Evolutionary conservation across 1,140 invertebrate genomes (phyloP).

Genomic region (Neoseiulus cucumeris): DNA sequence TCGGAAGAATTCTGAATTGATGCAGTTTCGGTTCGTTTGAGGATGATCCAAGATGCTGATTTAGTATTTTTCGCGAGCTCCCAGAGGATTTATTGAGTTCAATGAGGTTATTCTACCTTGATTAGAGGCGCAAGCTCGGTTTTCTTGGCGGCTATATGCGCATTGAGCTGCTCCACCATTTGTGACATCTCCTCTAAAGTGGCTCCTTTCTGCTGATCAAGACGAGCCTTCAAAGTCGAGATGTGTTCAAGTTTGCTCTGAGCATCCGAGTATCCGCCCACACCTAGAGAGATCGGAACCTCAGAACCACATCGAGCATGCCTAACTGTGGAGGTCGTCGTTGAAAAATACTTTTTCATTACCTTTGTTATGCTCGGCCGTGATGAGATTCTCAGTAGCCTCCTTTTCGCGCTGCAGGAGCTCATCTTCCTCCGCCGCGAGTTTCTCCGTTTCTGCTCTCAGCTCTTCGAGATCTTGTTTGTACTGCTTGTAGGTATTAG

Average conservation of each 20-base stretch:
- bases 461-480: slow-evolving; percentile 46
- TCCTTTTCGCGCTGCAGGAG: slow-evolving; percentile 26
- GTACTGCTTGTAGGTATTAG: slow-evolving; percentile 54
- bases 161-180: slow-evolving; percentile 34
- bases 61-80: too few species aligned
- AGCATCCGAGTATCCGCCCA: slow-evolving; percentile 32
- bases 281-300: slow-evolving; percentile 27
- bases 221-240: slow-evolving; percentile 31
- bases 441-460: slow-evolving; percentile 43
- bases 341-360: neutral
- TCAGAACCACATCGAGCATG: slow-evolving; percentile 19
- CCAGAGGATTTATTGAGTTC: too few species aligned
- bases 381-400: slow-evolving; percentile 18
- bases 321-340: neutral
- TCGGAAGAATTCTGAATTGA: too few species aligned
- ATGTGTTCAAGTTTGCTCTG: slow-evolving; percentile 38
- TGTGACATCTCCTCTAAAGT: slow-evolving; percentile 37
- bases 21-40: too few species aligned
- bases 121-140: slow-evolving; percentile 39
- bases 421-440: slow-evolving; percentile 41
- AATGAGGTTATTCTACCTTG: slow-evolving; percentile 25
- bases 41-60: too few species aligned
- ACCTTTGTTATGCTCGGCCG: slow-evolving; percentile 14
- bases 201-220: slow-evolving; percentile 36
- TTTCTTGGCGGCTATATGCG: slow-evolving; percentile 36